A percentile compares a stretch with the other conserved stretches of the same genome.
phyloP scores from a whole-genome alignment of 2,797 vertebrate genomes.

The Melanotaenia pygmaea region DNA sequence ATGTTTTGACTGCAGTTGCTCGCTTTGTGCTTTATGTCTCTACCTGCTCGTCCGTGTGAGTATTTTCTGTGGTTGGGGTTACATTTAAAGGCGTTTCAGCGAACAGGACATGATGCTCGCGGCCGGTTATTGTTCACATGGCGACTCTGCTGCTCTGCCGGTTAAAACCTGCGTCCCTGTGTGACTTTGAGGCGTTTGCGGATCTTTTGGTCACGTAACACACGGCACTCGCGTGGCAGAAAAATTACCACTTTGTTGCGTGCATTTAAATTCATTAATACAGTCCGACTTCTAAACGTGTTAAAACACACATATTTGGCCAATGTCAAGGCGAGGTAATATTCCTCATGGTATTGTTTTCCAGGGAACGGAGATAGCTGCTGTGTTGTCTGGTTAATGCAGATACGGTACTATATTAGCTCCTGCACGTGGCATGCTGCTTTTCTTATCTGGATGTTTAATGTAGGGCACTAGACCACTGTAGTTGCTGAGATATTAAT shows the following conservation, averaged over 20 bases:
- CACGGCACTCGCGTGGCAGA: background rate
- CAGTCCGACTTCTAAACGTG: conserved; percentile 9
- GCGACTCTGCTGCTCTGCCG: conserved; percentile 62
- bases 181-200: conserved; percentile 67
- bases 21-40: conserved; percentile 6
- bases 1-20: conserved; percentile 43
- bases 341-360: conserved; percentile 70
- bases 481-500: background rate
- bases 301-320: conserved; percentile 31
- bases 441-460: conserved; percentile 15
- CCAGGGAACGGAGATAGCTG: conserved; percentile 63
- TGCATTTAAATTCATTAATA: background rate
- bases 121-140: conserved; percentile 81
- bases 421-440: conserved; percentile 56
- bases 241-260: background rate
- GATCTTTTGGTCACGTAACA: conserved; percentile 33
- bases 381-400: conserved; percentile 46
- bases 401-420: conserved; percentile 23
- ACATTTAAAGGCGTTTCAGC: background rate
- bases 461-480: conserved; percentile 38
- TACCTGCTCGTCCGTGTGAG: background rate
- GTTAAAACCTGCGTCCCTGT: conserved; percentile 51
- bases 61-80: background rate
- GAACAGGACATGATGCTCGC: conserved; percentile 45
- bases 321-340: conserved; percentile 82